Conservation (phyloP, 2,888 invertebrate species). For the Metallyticus violacea region DNA sequence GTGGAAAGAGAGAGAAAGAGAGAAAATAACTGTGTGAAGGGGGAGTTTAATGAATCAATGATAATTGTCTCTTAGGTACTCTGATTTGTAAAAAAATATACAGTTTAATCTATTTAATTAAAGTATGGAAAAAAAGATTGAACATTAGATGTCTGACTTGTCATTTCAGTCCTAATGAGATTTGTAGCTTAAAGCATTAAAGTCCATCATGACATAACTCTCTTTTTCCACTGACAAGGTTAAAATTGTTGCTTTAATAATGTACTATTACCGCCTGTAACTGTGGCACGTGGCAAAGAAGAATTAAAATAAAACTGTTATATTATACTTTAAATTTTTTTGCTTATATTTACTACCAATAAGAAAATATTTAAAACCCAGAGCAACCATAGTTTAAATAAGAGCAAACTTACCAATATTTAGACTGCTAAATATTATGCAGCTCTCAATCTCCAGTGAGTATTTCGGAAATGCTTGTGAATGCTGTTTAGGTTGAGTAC, state of each 20-base stretch:
- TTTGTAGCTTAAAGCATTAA: not conserved
- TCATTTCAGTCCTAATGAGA: not conserved
- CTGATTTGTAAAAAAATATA: not conserved
- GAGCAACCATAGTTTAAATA: not conserved
- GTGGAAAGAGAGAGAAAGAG: not conserved
- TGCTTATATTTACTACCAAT: not conserved
- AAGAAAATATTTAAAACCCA: not conserved
- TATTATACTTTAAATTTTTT: not conserved
- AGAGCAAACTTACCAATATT: too few relatives aligned
- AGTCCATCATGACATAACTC: not conserved
- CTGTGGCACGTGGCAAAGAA: not conserved
- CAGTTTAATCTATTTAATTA: not conserved
- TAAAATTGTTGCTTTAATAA: not conserved
- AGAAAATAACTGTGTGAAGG: not conserved
- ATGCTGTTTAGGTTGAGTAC: too few relatives aligned
- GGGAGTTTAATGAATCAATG: not conserved
- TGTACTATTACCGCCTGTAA: not conserved
- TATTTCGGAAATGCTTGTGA: too few relatives aligned
- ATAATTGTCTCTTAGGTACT: not conserved
- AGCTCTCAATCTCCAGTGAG: too few relatives aligned
- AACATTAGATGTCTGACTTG: not conserved
- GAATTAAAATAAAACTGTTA: not conserved
- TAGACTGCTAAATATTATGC: too few relatives aligned
- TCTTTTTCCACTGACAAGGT: not conserved
- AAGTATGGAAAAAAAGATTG: not conserved